Conservation (phyloP, 2,797 vertebrate species). For the Anabacerthia variegaticeps region DNA sequence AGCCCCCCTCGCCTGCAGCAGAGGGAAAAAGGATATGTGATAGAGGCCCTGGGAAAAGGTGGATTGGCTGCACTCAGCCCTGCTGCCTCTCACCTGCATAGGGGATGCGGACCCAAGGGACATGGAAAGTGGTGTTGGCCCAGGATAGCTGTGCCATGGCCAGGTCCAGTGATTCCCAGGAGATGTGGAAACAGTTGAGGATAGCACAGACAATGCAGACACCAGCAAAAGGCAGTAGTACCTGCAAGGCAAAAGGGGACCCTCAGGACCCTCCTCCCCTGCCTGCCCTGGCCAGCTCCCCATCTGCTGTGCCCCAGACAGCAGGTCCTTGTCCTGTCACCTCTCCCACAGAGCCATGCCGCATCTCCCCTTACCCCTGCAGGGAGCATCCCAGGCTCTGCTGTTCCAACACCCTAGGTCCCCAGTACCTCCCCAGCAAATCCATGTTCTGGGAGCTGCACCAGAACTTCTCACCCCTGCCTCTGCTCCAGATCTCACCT, state of each 20-base stretch:
- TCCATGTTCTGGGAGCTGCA: background rate
- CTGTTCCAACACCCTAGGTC: background rate
- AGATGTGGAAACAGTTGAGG: conserved; percentile 53
- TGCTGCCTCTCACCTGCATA: conserved; percentile 72
- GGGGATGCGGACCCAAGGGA: conserved; percentile 80
- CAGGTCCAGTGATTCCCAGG: conserved; percentile 34
- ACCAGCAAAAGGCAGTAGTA: conserved; percentile 76
- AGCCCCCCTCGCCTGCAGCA: conserved; percentile 72
- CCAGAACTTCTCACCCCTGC: background rate
- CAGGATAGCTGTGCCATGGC: background rate
- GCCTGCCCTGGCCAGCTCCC: background rate
- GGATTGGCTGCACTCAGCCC: background rate
- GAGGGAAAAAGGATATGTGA: background rate
- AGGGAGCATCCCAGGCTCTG: background rate
- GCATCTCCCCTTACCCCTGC: background rate
- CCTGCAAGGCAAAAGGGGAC: conserved; percentile 59
- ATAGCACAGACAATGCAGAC: conserved; percentile 75
- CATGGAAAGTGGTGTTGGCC: conserved; percentile 38
- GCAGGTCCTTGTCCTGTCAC: background rate
- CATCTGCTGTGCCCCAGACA: background rate
- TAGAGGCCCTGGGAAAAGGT: background rate
- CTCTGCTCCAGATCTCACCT: background rate
- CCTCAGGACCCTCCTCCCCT: background rate
- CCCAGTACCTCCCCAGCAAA: accelerated
- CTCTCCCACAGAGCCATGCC: background rate